phyloP scores from a whole-genome alignment of 1,140 invertebrate species.

The Drosophila malerkotliana region DNA sequence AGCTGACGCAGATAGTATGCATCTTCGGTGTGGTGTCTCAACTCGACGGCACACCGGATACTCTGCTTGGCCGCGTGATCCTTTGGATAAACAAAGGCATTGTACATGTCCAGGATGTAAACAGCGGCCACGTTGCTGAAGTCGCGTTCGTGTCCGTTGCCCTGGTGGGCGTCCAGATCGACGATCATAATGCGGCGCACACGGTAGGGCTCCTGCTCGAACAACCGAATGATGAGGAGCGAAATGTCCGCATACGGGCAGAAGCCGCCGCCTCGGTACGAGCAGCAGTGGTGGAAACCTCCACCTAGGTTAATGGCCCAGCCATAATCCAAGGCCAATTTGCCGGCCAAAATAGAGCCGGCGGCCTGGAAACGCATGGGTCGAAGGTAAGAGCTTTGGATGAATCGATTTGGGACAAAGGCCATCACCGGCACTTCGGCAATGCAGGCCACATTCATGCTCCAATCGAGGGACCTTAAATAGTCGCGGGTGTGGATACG shows the following conservation, averaged over 20 bases:
- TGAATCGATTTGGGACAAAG: conserved; percentile 90
- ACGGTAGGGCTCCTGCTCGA: conserved; percentile 85
- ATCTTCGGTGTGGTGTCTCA: conserved; percentile 88
- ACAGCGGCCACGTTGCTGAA: conserved; percentile 89
- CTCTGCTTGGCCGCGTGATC: conserved; percentile 90
- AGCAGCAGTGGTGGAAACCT: conserved; percentile 93
- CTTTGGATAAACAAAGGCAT: conserved; percentile 91
- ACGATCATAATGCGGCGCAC: conserved; percentile 92
- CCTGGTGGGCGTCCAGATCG: conserved; percentile 95
- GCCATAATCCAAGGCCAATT: conserved; percentile 90
- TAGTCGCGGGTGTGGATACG: conserved; percentile 90
- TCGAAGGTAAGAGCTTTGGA: conserved; percentile 90
- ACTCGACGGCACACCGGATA: conserved; percentile 90
- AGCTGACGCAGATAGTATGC: conserved; percentile 89
- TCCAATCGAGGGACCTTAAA: conserved; percentile 90
- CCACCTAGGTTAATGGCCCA: conserved; percentile 97
- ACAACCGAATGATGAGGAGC: conserved; percentile 89
- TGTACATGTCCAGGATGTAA: conserved; percentile 95
- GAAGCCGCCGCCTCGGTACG: conserved; percentile 91
- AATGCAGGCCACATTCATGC: conserved; percentile 90
- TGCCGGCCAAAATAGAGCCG: conserved; percentile 91
- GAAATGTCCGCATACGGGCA: conserved; percentile 96
- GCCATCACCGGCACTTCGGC: conserved; percentile 90
- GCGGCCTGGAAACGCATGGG: conserved; percentile 93
- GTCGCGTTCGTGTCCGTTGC: conserved; percentile 94